Percentiles rank a stretch among this genome's conserved stretches.
Conservation (phyloP, 2,113 vertebrate genomes). For the Grus americana region DNA sequence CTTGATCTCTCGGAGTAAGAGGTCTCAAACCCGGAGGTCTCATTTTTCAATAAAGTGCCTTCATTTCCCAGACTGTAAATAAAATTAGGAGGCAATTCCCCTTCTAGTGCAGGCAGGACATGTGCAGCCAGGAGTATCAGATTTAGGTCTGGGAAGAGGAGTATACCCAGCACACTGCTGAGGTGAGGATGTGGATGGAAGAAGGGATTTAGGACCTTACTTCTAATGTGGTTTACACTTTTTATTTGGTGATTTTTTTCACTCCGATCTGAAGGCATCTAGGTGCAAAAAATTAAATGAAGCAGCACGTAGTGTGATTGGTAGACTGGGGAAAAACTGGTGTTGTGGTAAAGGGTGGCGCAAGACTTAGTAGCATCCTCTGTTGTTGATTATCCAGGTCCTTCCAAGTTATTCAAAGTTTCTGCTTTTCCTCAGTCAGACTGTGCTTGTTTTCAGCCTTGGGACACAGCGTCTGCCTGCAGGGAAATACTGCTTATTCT, state of each 20-base stretch:
- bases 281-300: neutral
- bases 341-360: neutral
- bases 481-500: neutral
- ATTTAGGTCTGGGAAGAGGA: neutral
- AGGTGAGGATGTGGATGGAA: neutral
- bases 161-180: neutral
- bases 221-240: neutral
- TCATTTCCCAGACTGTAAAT: neutral
- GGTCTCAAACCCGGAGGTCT: neutral
- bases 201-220: neutral
- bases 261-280: neutral
- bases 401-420: neutral
- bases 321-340: neutral
- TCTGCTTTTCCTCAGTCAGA: neutral
- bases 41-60: neutral
- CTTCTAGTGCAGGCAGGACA: neutral
- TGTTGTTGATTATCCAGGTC: neutral
- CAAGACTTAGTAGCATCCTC: neutral
- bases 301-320: rapidly evolving
- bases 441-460: neutral
- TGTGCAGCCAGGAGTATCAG: neutral
- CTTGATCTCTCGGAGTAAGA: neutral
- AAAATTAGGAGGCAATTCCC: neutral
- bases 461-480: neutral
- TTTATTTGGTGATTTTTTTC: neutral